These are phyloP conservation scores for Nasalis larvatus DNA, from an alignment of 2,113 vertebrate genomes.

Conservation along the genomic window DNA sequence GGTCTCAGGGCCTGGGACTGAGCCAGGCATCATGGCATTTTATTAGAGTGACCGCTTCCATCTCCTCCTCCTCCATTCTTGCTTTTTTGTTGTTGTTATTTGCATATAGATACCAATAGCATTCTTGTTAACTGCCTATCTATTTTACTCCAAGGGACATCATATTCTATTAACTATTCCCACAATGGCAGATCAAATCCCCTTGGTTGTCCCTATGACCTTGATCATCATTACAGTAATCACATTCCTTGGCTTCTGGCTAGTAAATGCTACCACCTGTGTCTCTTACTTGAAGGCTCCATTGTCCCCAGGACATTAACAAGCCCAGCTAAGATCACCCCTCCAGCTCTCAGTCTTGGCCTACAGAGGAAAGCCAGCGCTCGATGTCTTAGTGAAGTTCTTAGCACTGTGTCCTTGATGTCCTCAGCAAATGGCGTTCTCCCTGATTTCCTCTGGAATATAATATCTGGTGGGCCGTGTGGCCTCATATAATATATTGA, in stretches of 20 bases:
- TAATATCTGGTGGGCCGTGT: background rate
- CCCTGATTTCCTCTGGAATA: background rate
- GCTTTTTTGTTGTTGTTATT: background rate
- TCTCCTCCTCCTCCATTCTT: background rate
- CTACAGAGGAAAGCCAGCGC: background rate
- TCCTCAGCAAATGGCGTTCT: no score
- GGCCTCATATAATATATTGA: background rate
- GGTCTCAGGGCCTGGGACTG: background rate
- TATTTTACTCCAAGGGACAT: rapidly evolving
- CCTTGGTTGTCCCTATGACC: background rate
- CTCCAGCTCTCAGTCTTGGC: background rate
- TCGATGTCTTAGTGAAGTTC: rapidly evolving
- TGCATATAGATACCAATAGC: no score
- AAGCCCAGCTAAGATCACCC: no score
- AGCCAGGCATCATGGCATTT: background rate
- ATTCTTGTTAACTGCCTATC: background rate
- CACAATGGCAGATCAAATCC: background rate
- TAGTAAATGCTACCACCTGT: background rate
- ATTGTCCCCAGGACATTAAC: background rate
- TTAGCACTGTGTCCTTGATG: no score
- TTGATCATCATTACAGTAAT: background rate
- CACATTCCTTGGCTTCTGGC: background rate
- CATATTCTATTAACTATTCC: background rate
- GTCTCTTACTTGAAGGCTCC: background rate
- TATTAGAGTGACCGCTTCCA: rapidly evolving